Percentiles rank a stretch among this genome's conserved stretches.
These are phyloP conservation scores for Alosa sapidissima DNA, from an alignment of 2,797 vertebrate species.

Conservation along the genomic window DNA sequence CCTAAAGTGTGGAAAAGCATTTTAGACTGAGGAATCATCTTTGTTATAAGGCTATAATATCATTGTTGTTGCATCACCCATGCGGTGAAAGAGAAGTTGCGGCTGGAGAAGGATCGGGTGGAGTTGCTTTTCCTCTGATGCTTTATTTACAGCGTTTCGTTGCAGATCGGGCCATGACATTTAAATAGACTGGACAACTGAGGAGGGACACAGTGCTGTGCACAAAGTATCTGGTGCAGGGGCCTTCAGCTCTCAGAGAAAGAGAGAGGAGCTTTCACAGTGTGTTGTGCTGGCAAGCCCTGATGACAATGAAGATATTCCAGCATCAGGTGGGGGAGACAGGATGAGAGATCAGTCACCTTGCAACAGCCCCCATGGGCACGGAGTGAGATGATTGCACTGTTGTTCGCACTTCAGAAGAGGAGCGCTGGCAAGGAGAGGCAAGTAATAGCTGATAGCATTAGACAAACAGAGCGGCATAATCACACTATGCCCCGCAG, in stretches of 20 bases:
- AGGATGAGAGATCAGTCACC: background rate
- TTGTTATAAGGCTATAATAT: background rate
- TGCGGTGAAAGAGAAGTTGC: background rate
- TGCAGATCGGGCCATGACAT: conserved; percentile 11
- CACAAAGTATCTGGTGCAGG: background rate
- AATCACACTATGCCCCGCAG: conserved; percentile 52
- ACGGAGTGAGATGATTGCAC: background rate
- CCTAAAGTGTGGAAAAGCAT: background rate
- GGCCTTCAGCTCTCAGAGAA: background rate
- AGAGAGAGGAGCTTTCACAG: background rate
- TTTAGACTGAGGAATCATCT: background rate
- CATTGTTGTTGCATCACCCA: background rate
- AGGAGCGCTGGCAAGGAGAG: background rate
- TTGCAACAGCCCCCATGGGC: background rate
- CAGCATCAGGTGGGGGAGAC: background rate
- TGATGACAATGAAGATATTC: background rate
- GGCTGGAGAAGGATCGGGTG: background rate
- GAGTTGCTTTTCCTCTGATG: background rate
- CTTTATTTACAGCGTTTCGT: background rate
- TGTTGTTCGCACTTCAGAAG: background rate
- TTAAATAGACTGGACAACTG: conserved; percentile 9
- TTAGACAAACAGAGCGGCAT: conserved; percentile 59
- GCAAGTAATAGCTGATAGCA: conserved; percentile 50
- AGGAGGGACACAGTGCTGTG: background rate
- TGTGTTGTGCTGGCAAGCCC: background rate